phyloP scores from a whole-genome alignment of 2,888 invertebrate genomes.

The Epiperipatus broadwayi region DNA sequence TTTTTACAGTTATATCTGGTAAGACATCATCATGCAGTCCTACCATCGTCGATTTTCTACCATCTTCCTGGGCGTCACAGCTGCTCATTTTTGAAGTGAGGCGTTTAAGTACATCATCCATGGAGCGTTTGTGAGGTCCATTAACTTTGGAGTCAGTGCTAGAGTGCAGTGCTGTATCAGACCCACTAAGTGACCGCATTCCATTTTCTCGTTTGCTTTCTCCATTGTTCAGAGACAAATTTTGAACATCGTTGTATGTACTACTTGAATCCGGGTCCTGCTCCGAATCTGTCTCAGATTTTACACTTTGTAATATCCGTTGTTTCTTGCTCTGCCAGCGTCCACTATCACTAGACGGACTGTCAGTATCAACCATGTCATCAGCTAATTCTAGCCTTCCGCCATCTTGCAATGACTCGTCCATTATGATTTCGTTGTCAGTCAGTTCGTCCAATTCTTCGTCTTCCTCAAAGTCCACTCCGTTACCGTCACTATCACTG shows the following conservation, averaged over 20 bases:
- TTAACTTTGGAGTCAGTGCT: slow-evolving; percentile 16
- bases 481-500: not conserved
- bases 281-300: slow-evolving; percentile 22
- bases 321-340: slow-evolving; percentile 22
- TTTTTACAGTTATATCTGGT: slow-evolving; percentile 13
- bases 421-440: no score
- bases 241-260: slow-evolving; percentile 12
- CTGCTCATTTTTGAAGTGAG: slow-evolving; percentile 66
- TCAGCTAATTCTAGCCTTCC: no score
- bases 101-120: slow-evolving; percentile 76
- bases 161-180: slow-evolving; percentile 17
- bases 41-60: slow-evolving; percentile 26
- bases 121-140: slow-evolving; percentile 34
- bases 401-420: no score
- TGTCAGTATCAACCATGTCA: slow-evolving; percentile 15
- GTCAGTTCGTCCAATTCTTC: slow-evolving; percentile 16
- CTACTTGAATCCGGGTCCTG: slow-evolving; percentile 17
- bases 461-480: slow-evolving; percentile 14
- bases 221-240: slow-evolving; percentile 14
- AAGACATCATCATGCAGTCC: slow-evolving; percentile 17
- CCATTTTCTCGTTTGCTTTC: no score
- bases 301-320: slow-evolving; percentile 22
- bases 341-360: slow-evolving; percentile 18
- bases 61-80: slow-evolving; percentile 29
- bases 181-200: no score